phyloP scores from a whole-genome alignment of 37 sponge, comb jelly and placozoan species.

The Haliclona indistincta region DNA sequence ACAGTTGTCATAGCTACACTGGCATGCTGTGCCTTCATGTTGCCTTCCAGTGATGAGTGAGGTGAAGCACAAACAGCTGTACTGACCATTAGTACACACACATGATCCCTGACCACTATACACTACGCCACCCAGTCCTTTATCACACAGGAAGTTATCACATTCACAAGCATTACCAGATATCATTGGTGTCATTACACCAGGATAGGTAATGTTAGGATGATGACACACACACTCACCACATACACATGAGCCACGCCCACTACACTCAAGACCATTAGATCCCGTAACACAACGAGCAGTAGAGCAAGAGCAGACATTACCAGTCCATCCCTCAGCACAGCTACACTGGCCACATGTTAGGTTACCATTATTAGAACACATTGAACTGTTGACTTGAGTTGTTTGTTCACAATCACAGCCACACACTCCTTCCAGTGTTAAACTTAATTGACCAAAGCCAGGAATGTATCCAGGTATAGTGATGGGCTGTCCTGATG shows the following conservation, averaged over 20 bases:
- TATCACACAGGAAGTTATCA: too few species aligned
- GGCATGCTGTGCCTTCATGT: not conserved
- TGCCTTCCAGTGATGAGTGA: not conserved
- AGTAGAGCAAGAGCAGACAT: not conserved
- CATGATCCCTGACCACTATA: too few species aligned
- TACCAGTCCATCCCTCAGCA: constrained; percentile 11
- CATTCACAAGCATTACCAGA: too few species aligned
- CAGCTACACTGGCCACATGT: constrained; percentile 42
- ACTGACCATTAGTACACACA: not conserved
- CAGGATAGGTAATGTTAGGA: too few species aligned
- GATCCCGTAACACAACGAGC: not conserved
- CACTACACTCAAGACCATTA: constrained; percentile 3
- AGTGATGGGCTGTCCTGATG: not conserved
- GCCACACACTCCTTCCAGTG: not conserved
- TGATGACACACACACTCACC: too few species aligned
- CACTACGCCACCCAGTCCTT: too few species aligned
- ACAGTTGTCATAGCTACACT: not conserved
- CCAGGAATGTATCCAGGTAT: constrained; percentile 7
- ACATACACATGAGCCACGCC: constrained; percentile 7
- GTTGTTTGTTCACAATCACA: constrained; percentile 11
- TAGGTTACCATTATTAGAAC: constrained; percentile 10
- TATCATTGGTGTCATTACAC: too few species aligned
- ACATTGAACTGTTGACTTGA: not conserved
- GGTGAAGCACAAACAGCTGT: not conserved
- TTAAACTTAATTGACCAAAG: constrained; percentile 12